Percentiles rank a stretch among this genome's conserved stretches.
Conservation (phyloP, 2,888 invertebrate genomes). For the Eupithecia subumbrata region DNA sequence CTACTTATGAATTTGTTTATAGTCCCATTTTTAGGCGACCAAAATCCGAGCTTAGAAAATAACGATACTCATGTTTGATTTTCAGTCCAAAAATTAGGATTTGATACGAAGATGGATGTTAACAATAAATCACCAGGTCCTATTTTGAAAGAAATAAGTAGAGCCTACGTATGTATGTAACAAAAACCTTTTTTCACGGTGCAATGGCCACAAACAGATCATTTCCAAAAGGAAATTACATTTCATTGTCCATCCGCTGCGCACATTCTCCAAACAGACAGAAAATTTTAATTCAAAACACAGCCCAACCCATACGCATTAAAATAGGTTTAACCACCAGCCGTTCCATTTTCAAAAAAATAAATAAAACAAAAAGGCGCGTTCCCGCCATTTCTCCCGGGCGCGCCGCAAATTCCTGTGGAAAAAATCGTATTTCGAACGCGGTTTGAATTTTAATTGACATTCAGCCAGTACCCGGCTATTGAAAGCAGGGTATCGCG, state of each 20-base stretch:
- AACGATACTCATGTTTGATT: slow-evolving; percentile 70
- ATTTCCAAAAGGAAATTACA: slow-evolving; percentile 74
- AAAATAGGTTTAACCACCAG: slow-evolving; percentile 83
- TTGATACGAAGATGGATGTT: neutral
- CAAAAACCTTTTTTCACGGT: slow-evolving; percentile 7
- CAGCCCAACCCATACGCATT: slow-evolving; percentile 81
- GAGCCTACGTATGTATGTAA: neutral
- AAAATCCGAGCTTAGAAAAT: slow-evolving; percentile 62
- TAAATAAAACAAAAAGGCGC: slow-evolving; percentile 82
- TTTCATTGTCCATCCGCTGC: slow-evolving; percentile 73
- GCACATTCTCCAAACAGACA: slow-evolving; percentile 48
- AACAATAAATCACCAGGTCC: neutral
- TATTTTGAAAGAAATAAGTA: neutral
- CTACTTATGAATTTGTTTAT: slow-evolving; percentile 84
- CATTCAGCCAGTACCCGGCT: slow-evolving; percentile 71
- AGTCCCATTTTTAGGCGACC: slow-evolving; percentile 70
- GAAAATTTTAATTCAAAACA: slow-evolving; percentile 81
- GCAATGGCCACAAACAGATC: slow-evolving; percentile 24
- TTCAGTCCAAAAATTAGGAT: slow-evolving; percentile 48
- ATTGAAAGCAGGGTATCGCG: slow-evolving; percentile 59
- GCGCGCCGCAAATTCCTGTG: slow-evolving; percentile 82
- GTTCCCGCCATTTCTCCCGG: slow-evolving; percentile 80
- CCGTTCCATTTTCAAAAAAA: slow-evolving; percentile 81
- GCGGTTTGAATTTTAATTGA: slow-evolving; percentile 85
- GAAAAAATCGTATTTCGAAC: slow-evolving; percentile 85